Conservation (phyloP, 1,140 invertebrate genomes). For the Wasmannia auropunctata region DNA sequence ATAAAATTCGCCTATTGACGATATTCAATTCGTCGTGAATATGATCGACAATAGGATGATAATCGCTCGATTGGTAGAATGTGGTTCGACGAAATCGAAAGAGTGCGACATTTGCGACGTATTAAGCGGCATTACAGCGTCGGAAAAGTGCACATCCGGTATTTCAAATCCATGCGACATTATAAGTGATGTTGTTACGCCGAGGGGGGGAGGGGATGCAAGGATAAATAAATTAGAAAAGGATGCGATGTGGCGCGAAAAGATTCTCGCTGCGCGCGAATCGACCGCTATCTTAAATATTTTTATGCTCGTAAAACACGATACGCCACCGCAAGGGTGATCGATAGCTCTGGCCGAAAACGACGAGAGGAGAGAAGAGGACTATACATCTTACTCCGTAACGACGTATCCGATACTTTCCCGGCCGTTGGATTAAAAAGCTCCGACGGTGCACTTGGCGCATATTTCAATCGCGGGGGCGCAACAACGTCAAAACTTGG, state of each 20-base stretch:
- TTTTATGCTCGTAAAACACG: constrained; percentile 57
- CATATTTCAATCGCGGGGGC: constrained; percentile 59
- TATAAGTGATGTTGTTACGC: neutral
- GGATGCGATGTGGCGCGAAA: neutral
- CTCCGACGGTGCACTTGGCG: constrained; percentile 53
- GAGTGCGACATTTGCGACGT: neutral
- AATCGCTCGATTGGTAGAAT: neutral
- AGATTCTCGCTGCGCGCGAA: neutral
- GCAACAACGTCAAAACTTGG: constrained; percentile 60
- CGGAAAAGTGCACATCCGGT: neutral
- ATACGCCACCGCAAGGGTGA: constrained; percentile 56
- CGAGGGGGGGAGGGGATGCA: too few relatives aligned
- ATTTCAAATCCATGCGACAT: neutral
- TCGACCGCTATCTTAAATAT: constrained; percentile 53
- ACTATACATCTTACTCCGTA: constrained; percentile 60
- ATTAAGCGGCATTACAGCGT: neutral
- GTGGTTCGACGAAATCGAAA: neutral
- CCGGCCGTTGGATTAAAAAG: constrained; percentile 57
- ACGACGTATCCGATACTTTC: constrained; percentile 58
- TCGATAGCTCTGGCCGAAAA: constrained; percentile 57
- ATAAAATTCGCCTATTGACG: neutral
- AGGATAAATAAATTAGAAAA: constrained; percentile 31
- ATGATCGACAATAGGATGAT: neutral
- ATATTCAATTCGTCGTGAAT: neutral
- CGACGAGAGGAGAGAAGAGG: constrained; percentile 49